A percentile compares a stretch with the other conserved stretches of the same genome.
Conservation (phyloP, 2,888 invertebrate species). For the Drosophila prostipennis region DNA sequence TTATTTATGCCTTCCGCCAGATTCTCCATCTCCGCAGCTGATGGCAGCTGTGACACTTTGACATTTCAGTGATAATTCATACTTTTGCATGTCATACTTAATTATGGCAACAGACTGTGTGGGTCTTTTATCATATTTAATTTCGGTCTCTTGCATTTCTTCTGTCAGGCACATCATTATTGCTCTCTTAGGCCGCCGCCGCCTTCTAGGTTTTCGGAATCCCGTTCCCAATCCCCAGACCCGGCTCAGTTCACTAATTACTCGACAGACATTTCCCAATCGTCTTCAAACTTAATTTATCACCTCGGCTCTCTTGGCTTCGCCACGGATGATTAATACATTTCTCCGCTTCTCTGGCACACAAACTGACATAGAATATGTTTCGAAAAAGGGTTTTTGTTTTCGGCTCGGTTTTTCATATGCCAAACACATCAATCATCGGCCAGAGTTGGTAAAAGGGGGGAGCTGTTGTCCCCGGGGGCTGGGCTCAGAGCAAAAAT, state of each 20-base stretch:
- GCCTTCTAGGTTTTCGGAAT: conserved; percentile 2
- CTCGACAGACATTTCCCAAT: conserved; percentile 63
- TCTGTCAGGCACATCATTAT: conserved; percentile 66
- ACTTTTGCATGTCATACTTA: conserved; percentile 83
- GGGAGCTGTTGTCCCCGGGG: conserved; percentile 1
- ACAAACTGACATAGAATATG: conserved; percentile 70
- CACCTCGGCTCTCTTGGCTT: conserved; percentile 45
- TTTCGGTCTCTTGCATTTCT: conserved; percentile 55
- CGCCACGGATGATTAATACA: conserved; percentile 68
- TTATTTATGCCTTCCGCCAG: conserved; percentile 60
- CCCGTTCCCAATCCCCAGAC: conserved; percentile 1
- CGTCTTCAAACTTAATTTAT: conserved; percentile 69
- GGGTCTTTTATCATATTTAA: conserved; percentile 78
- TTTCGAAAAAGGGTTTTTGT: conserved; percentile 64
- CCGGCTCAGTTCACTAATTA: conserved; percentile 60
- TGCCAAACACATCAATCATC: conserved; percentile 70
- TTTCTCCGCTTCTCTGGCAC: conserved; percentile 47
- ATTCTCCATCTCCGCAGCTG: conserved; percentile 55
- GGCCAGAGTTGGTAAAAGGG: conserved; percentile 18
- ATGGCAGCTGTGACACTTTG: conserved; percentile 80
- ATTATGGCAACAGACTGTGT: conserved; percentile 80
- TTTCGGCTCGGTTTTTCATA: conserved; percentile 29
- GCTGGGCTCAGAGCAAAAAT: conserved; percentile 37
- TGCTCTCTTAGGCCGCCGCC: conserved; percentile 38
- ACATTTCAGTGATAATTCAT: conserved; percentile 83